phyloP scores from a whole-genome alignment of 2,888 invertebrate species.

The Ariolimax columbianus region DNA sequence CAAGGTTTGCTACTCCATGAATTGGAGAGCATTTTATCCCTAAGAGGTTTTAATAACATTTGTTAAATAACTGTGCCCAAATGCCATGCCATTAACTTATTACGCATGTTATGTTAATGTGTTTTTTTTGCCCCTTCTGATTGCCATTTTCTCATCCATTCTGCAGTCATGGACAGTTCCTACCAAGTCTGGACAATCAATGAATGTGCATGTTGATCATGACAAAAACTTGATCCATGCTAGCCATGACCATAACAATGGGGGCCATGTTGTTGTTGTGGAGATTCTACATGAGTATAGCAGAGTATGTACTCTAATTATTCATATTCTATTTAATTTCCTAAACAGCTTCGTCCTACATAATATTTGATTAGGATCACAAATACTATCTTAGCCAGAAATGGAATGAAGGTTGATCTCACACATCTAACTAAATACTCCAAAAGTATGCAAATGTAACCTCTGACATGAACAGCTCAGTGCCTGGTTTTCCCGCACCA shows the following conservation, averaged over 20 bases:
- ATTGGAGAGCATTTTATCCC: too few relatives aligned
- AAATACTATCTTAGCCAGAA: too few relatives aligned
- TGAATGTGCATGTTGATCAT: slow-evolving; percentile 46
- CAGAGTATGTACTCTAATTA: slow-evolving; percentile 39
- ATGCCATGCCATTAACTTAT: not conserved
- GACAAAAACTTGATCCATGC: slow-evolving; percentile 49
- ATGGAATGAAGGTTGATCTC: too few relatives aligned
- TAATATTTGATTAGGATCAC: too few relatives aligned
- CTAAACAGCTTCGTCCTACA: not conserved
- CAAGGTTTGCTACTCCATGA: too few relatives aligned
- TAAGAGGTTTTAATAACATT: too few relatives aligned
- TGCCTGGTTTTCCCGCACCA: too few relatives aligned
- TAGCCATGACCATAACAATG: slow-evolving; percentile 34
- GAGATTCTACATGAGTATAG: slow-evolving; percentile 53
- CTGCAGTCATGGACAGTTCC: not conserved
- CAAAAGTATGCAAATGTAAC: too few relatives aligned
- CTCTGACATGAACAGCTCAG: too few relatives aligned
- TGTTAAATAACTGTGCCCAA: too few relatives aligned
- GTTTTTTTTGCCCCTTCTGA: not conserved
- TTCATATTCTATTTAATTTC: not conserved
- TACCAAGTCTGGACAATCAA: slow-evolving; percentile 11
- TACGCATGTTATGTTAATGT: not conserved
- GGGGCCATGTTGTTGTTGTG: slow-evolving; percentile 6
- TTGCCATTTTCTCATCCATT: not conserved
- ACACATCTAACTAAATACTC: too few relatives aligned